These are phyloP conservation scores for Grammomys surdaster DNA, from an alignment of 2,113 vertebrate genomes.

Conservation along the genomic window DNA sequence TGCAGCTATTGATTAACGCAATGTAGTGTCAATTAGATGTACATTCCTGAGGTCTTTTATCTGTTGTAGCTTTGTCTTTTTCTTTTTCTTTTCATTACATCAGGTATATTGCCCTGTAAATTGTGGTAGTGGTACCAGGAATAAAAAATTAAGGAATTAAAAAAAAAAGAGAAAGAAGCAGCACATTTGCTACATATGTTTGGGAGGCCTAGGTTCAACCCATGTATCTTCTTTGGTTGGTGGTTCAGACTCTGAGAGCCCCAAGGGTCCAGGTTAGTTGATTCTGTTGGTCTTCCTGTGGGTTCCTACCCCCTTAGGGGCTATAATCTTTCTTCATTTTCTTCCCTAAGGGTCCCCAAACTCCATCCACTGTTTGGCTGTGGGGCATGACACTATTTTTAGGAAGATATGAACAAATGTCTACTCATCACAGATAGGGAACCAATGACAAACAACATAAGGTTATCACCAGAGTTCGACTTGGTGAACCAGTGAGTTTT, in stretches of 20 bases:
- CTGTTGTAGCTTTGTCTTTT: slow-evolving; percentile 93
- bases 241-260: too few relatives aligned
- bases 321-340: too few relatives aligned
- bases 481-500: not conserved
- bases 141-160: slow-evolving; percentile 93
- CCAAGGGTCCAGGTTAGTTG: too few relatives aligned
- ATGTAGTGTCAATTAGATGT: slow-evolving; percentile 93
- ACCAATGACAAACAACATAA: not conserved
- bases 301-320: too few relatives aligned
- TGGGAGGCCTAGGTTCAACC: too few relatives aligned
- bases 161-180: too few relatives aligned
- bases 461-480: not conserved
- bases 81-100: slow-evolving; percentile 90
- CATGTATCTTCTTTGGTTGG: too few relatives aligned
- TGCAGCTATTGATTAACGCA: slow-evolving; percentile 92
- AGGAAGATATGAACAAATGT: not conserved
- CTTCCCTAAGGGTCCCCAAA: too few relatives aligned
- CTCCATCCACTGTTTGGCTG: too few relatives aligned
- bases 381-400: not conserved
- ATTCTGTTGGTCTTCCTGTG: too few relatives aligned
- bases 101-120: slow-evolving; percentile 94
- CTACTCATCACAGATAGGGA: not conserved
- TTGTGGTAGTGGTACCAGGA: slow-evolving; percentile 96
- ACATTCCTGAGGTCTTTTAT: slow-evolving; percentile 94
- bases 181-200: too few relatives aligned